Evolutionary conservation across 1,140 invertebrate species (phyloP), one percentile per base, ranked within the genome.

Genomic region (Caenorhabditis tropicalis): DNA sequence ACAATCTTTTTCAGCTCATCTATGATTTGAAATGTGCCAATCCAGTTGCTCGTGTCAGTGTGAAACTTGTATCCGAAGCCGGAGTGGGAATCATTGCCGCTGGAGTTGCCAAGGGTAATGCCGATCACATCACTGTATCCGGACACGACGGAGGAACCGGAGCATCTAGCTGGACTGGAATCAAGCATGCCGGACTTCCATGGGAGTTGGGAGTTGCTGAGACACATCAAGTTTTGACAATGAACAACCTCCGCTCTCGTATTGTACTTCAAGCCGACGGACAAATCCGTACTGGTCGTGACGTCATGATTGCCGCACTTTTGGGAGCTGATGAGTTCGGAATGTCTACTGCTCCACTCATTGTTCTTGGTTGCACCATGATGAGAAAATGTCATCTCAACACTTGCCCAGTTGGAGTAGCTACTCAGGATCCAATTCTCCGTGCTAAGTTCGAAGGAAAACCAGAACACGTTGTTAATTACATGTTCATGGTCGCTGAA

Each of bases 311-410:
- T 36, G 97, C 96, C 19, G 97, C 96, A 6, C 91, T 98, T 58
- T 92, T 99, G 4, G 98, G 98, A 56, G 98, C 98, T 15, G 98
- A 99, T 92, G 97, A 99, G 92, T 97, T 98, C 92, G 98, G 97
- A 91, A 89, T 89, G 88, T 97, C 96, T 90, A 99, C 98, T 16
- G 97, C 97, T 6, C 97, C 98, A 0, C 92, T 99, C 51, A 99
- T 99, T 91, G 96, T 95, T 0, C 94, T 99, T 92, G 94, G 98
- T 12, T 99, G 98, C 91, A 99, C 97, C 9, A 99, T 99, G 98
- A 99, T 99, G 98, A 93, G 98, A 79, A 99, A 99, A 92, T 99
- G 98, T 91, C 98, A 99, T 92, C 93, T 99, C 82, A 99, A 99
- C 92, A 99, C 98, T 31, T 99, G 98, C 90, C 98, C 98, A 0